Evolutionary conservation across 2,888 invertebrate species (phyloP), one percentile per base, ranked within the genome.

Genomic region (Trachelus stipa): DNA sequence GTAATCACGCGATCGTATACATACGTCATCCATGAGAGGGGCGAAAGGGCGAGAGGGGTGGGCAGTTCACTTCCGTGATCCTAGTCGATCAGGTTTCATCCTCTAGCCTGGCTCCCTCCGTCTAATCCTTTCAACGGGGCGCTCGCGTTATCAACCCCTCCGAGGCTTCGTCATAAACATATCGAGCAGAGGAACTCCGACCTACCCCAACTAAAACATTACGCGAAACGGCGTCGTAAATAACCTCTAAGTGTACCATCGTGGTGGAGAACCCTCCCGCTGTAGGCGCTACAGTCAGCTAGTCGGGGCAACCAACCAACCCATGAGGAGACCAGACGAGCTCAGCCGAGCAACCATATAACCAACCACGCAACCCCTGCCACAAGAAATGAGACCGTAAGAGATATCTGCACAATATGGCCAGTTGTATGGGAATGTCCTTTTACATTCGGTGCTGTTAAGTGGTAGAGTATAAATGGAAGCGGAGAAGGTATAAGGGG

Each of bases 151-250:
- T 85, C 85, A 84, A 82, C 82, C 85, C 84, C 83, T 82, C 85
- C 78, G 81, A 78, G 78, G 82, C 76, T 81, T 83, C 84, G 88
- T 88, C 90, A 89, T 91, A 90, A 91, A 91, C 89, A 88, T 89
- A 88, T 89, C 88, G 86, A 82, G 83, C 85, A 77, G 76, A 71
- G 31, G n/a, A 76, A 69, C 81, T 84, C 82, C 83, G 89, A 90
- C 90, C 90, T 90, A 84, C 87, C 90, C 83, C 87, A 90, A 90
- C 87, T 85, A 83, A 88, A 89, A 89, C 87, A 85, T 89, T 87
- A 84, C 85, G 84, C 87, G 88, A 87, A 91, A 91, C 88, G 86
- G 85, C 88, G 85, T 87, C 90, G 88, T 91, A 91, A 91, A 91
- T 91, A 91, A 90, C 87, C 84, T 85, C 89, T 88, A 88, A 90